Conservation (phyloP, 2,888 invertebrate species). For the Brachyptera risi region DNA sequence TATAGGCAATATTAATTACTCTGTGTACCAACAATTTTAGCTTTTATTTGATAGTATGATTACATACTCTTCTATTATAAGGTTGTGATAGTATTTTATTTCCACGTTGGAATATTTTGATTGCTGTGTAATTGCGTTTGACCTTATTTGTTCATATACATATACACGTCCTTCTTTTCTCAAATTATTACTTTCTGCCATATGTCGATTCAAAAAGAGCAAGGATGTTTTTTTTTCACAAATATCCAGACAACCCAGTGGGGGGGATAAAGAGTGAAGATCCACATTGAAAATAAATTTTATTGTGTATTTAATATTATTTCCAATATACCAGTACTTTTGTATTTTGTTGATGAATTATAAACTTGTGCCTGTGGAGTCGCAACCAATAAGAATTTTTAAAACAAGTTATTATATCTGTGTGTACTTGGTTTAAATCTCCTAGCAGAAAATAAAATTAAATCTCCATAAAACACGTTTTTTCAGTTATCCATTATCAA, state of each 20-base stretch:
- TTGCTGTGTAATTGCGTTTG: conserved; percentile 21
- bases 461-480: conserved; percentile 27
- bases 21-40: conserved; percentile 6
- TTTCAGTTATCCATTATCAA: conserved; percentile 26
- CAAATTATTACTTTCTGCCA: conserved; percentile 20
- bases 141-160: conserved; percentile 26
- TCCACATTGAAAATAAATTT: conserved; percentile 39
- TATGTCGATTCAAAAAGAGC: conserved; percentile 6
- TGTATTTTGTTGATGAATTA: conserved; percentile 37
- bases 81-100: conserved; percentile 33
- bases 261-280: conserved; percentile 28
- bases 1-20: not conserved
- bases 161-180: conserved; percentile 34
- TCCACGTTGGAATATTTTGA: conserved; percentile 25
- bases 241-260: conserved; percentile 1
- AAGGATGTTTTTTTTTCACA: conserved; percentile 26
- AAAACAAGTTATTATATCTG: conserved; percentile 40
- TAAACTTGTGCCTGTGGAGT: conserved; percentile 47
- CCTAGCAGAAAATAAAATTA: conserved; percentile 29
- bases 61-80: conserved; percentile 29
- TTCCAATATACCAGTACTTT: conserved; percentile 32
- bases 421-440: conserved; percentile 30
- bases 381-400: conserved; percentile 30
- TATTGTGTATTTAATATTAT: conserved; percentile 33
- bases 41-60: conserved; percentile 28